Evolutionary conservation across 2,888 invertebrate genomes (phyloP).

Genomic region (Neocrepidodera transversa): DNA sequence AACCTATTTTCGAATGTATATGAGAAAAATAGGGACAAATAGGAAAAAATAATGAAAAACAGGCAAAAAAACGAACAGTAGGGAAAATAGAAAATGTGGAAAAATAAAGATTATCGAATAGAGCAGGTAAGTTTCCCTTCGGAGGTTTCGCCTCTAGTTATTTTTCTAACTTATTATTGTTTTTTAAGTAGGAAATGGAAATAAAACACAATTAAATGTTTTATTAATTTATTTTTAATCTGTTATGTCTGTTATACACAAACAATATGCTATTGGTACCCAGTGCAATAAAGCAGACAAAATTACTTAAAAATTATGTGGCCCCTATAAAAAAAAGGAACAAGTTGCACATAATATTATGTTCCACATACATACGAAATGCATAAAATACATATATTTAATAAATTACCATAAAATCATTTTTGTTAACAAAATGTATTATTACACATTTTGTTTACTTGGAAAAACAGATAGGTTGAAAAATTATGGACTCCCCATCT

Average conservation of each 20-base stretch:
- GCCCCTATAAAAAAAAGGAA: conserved; percentile 41
- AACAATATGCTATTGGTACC: conserved; percentile 45
- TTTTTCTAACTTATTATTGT: too few species aligned
- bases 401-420: conserved; percentile 44
- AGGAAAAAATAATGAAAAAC: too few species aligned
- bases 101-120: too few species aligned
- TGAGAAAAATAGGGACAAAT: too few species aligned
- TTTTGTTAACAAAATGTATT: conserved; percentile 39
- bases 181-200: too few species aligned
- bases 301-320: conserved; percentile 40
- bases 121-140: too few species aligned
- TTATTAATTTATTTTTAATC: conserved; percentile 28
- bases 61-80: too few species aligned
- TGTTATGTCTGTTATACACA: conserved; percentile 37
- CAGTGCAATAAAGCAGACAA: conserved; percentile 47
- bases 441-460: conserved; percentile 30
- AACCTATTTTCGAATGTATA: too few species aligned
- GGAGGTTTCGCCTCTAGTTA: too few species aligned
- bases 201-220: not conserved
- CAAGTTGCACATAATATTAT: conserved; percentile 49
- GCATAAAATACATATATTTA: conserved; percentile 44
- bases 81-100: too few species aligned
- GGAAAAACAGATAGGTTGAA: conserved; percentile 1
- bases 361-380: conserved; percentile 47
- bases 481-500: not conserved